These are phyloP conservation scores for Anthoscopus minutus DNA, from an alignment of 2,113 vertebrate genomes.

Conservation along the genomic window DNA sequence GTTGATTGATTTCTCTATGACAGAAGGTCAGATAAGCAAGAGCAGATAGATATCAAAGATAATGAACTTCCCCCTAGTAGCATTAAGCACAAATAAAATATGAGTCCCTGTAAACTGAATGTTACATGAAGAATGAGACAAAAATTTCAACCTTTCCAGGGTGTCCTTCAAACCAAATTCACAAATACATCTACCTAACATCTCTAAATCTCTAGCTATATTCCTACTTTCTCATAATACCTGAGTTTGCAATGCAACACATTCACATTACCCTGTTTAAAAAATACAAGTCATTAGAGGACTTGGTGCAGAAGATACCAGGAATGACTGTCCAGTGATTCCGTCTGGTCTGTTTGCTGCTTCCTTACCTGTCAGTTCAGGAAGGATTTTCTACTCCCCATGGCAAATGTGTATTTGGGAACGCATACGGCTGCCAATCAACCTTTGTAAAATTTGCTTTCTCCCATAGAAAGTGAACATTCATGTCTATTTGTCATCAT, in stretches of 20 bases:
- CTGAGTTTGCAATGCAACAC: conserved; percentile 85
- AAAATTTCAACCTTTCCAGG: conserved; percentile 67
- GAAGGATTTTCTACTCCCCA: conserved; percentile 38
- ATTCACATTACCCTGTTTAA: conserved; percentile 98
- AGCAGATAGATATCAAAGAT: conserved; percentile 58
- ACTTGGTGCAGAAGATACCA: conserved; percentile 80
- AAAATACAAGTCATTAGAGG: conserved; percentile 78
- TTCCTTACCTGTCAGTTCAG: conserved; percentile 43
- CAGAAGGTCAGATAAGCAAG: conserved; percentile 59
- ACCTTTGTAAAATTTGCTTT: conserved; percentile 47
- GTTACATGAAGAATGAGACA: conserved; percentile 59
- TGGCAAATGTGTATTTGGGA: conserved; percentile 51
- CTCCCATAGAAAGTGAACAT: conserved; percentile 47
- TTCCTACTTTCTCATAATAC: conserved; percentile 80
- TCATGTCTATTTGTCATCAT: neutral
- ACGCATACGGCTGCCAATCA: conserved; percentile 52
- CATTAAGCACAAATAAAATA: conserved; percentile 69
- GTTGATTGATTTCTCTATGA: conserved; percentile 55
- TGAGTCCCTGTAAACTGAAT: conserved; percentile 66
- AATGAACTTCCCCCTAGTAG: conserved; percentile 57
- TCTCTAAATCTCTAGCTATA: conserved; percentile 73
- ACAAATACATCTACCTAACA: conserved; percentile 82
- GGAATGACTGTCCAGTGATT: conserved; percentile 63
- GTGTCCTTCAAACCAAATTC: conserved; percentile 82
- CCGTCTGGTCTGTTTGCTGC: conserved; percentile 11